These are phyloP conservation scores for Acanthococcus lagerstroemiae DNA, from an alignment of 2,888 invertebrate species.

Conservation along the genomic window DNA sequence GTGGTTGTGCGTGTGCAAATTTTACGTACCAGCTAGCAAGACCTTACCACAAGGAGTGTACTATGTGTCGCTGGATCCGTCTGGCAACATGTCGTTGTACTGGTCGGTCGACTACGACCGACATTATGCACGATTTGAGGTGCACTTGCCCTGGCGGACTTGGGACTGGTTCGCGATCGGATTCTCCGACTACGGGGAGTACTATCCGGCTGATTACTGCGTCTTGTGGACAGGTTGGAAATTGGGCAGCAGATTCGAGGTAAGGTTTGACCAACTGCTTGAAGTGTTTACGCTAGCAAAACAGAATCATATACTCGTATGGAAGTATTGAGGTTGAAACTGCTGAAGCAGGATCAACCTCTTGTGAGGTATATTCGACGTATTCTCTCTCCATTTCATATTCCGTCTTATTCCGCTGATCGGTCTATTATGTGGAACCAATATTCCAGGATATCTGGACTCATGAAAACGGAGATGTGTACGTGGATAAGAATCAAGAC, in stretches of 20 bases:
- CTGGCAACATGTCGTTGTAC: conserved; percentile 42
- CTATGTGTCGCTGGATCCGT: conserved; percentile 42
- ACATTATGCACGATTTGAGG: conserved; percentile 44
- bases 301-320: no score
- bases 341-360: background rate
- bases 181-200: conserved; percentile 70
- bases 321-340: no score
- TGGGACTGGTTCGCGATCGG: conserved; percentile 69
- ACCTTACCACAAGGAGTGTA: conserved; percentile 38
- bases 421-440: no score
- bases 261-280: conserved; percentile 38
- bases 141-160: conserved; percentile 40
- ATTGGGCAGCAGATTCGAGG: conserved; percentile 49
- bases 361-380: background rate
- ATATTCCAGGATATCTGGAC: conserved; percentile 61
- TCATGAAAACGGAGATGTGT: conserved; percentile 54
- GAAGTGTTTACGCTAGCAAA: no score
- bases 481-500: conserved; percentile 61
- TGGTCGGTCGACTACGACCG: conserved; percentile 46
- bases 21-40: background rate
- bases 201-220: conserved; percentile 68
- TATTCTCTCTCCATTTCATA: no score
- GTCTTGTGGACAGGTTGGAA: conserved; percentile 65
- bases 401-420: no score
- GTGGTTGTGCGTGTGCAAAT: no score